phyloP scores from a whole-genome alignment of 2,113 vertebrate genomes.

The Turnix velox region DNA sequence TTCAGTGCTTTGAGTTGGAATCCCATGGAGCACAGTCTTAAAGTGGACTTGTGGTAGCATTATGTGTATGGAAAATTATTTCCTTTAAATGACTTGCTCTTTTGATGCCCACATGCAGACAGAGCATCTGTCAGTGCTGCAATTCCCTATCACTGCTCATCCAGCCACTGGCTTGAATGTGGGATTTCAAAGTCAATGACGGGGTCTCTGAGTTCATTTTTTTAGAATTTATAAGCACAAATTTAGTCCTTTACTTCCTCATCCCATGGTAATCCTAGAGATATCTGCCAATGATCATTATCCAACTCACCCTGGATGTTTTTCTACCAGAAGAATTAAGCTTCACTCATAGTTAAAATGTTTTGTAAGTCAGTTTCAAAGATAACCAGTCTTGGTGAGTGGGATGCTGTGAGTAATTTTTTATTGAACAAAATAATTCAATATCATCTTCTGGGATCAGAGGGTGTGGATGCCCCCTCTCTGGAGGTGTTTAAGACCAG shows the following conservation, averaged over 20 bases:
- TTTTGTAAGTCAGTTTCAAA: not conserved
- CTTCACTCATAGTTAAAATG: not conserved
- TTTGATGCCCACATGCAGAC: not conserved
- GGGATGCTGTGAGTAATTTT: not conserved
- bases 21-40: not conserved
- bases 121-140: not conserved
- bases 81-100: not conserved
- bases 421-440: not conserved
- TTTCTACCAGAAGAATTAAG: not conserved
- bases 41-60: not conserved
- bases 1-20: not conserved
- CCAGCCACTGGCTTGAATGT: not conserved
- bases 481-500: no score
- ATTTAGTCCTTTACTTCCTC: not conserved
- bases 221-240: not conserved
- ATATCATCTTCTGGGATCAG: not conserved
- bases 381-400: not conserved
- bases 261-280: not conserved
- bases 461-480: no score
- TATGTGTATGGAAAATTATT: not conserved
- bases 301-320: not conserved
- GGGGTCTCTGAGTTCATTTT: not conserved
- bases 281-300: not conserved
- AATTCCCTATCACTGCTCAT: not conserved
- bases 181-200: not conserved